Conservation (phyloP, 2,797 vertebrate genomes). For the Acanthiza pusilla region DNA sequence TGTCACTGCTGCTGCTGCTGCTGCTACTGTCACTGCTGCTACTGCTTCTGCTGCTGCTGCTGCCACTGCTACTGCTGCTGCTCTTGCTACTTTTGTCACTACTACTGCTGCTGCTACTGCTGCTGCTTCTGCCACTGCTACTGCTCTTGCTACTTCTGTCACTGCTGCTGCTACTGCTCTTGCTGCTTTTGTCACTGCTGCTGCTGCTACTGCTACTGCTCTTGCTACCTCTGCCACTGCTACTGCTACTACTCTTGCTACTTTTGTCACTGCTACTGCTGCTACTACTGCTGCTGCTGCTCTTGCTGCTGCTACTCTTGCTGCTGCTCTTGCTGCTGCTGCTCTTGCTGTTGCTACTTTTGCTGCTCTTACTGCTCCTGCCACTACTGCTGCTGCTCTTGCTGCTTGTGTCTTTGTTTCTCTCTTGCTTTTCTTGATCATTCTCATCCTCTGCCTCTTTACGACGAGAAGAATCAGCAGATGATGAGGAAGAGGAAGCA, state of each 20-base stretch:
- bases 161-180: rapidly evolving
- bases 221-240: not conserved
- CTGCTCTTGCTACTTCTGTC: rapidly evolving
- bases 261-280: rapidly evolving
- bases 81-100: rapidly evolving
- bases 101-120: rapidly evolving
- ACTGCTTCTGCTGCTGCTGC: rapidly evolving
- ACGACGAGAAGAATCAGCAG: not conserved
- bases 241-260: rapidly evolving
- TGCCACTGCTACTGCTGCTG: rapidly evolving
- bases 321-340: rapidly evolving
- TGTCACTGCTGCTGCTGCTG: rapidly evolving
- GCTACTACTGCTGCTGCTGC: rapidly evolving
- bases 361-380: rapidly evolving
- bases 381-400: not conserved
- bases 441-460: not conserved
- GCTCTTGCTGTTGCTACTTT: rapidly evolving
- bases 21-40: rapidly evolving
- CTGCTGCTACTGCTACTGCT: not conserved
- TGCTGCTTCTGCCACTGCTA: rapidly evolving
- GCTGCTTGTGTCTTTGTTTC: not conserved
- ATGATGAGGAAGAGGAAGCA: constrained; percentile 29
- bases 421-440: not conserved
- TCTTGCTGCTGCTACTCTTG: rapidly evolving
- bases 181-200: rapidly evolving